Evolutionary conservation across 2,888 invertebrate species (phyloP).

Genomic region (Deladenus siricidicola): DNA sequence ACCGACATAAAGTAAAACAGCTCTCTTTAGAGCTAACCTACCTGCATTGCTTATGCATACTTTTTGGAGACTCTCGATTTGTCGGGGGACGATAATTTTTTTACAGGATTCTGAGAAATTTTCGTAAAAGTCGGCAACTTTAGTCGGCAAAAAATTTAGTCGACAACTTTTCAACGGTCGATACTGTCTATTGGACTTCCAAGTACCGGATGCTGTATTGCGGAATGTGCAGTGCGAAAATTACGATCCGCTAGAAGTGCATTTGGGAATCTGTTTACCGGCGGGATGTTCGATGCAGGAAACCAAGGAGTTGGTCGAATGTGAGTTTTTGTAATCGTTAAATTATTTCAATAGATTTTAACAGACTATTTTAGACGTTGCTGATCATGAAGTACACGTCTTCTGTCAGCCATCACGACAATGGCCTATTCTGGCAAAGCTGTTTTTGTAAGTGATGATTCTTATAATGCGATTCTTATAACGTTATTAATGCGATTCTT

Average conservation of each 20-base stretch:
- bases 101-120: no score
- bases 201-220: conserved; percentile 34
- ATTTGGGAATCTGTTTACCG: conserved; percentile 48
- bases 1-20: no score
- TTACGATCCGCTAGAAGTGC: conserved; percentile 38
- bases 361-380: conserved; percentile 20
- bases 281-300: conserved; percentile 35
- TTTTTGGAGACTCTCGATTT: no score
- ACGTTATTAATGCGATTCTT: no score
- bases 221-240: conserved; percentile 33
- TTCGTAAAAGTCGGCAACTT: not conserved
- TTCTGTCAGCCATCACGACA: conserved; percentile 41
- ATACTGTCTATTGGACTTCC: conserved; percentile 48
- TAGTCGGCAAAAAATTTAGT: conserved; percentile 14
- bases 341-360: conserved; percentile 1
- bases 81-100: no score
- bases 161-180: conserved; percentile 39
- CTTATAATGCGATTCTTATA: not conserved
- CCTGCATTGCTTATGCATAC: no score
- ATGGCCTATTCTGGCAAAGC: conserved; percentile 33
- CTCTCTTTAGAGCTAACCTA: no score
- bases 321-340: conserved; percentile 6
- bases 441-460: conserved; percentile 29
- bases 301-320: conserved; percentile 28
- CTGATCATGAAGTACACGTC: conserved; percentile 31